A percentile compares a stretch with the other conserved stretches of the same genome.
Evolutionary conservation across 2,888 invertebrate genomes (phyloP).

Genomic region (Limnephilus lunatus): DNA sequence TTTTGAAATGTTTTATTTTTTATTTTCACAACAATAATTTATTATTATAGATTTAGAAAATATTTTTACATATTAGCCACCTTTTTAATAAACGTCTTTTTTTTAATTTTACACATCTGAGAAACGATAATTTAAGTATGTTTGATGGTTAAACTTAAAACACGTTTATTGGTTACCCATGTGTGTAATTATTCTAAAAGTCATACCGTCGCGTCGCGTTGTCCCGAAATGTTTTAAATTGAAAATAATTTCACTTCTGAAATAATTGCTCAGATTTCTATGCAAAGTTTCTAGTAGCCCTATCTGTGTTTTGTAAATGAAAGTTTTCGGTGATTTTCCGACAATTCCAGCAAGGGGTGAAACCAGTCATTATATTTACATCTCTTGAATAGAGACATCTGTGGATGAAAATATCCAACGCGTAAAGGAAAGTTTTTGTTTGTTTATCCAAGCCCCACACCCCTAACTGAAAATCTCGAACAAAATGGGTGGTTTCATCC

Average conservation of each 20-base stretch:
- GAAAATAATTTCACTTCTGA: not conserved
- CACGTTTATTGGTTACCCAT: no score
- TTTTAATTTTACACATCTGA: no score
- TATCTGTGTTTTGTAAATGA: not conserved
- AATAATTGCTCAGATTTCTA: no score
- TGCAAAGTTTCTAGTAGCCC: not conserved
- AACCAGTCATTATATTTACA: not conserved
- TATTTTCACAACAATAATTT: no score
- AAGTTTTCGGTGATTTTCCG: not conserved
- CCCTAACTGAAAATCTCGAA: not conserved
- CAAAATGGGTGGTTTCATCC: not conserved
- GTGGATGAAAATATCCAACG: not conserved
- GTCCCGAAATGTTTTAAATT: not conserved
- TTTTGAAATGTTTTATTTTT: no score
- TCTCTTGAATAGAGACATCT: not conserved
- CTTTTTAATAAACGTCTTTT: no score
- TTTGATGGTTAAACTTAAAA: no score
- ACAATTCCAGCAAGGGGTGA: not conserved
- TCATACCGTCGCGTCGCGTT: no score
- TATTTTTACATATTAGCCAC: no score
- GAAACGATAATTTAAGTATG: no score
- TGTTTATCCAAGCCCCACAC: not conserved
- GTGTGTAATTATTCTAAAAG: no score
- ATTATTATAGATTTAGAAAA: no score
- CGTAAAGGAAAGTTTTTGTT: not conserved